Conservation (phyloP, 2,113 vertebrate genomes). For the Psittacula cyanocephala region DNA sequence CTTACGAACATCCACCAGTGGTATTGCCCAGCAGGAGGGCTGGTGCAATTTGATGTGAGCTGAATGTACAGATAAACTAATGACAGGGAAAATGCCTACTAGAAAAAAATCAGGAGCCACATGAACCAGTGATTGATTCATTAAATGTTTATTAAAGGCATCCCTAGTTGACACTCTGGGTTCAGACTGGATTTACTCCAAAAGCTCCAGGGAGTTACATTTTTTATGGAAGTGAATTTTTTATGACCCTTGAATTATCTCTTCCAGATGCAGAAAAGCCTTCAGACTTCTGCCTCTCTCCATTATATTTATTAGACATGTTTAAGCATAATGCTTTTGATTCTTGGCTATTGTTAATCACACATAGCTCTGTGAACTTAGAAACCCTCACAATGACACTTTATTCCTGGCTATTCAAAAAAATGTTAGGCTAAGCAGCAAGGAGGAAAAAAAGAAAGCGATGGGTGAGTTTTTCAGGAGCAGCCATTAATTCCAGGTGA, state of each 20-base stretch:
- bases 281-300: background rate
- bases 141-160: background rate
- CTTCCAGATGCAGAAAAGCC: background rate
- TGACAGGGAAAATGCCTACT: background rate
- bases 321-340: background rate
- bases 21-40: background rate
- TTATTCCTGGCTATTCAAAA: background rate
- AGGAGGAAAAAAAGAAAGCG: background rate
- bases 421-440: background rate
- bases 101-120: background rate
- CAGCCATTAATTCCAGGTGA: background rate
- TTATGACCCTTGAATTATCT: background rate
- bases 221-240: background rate
- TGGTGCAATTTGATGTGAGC: background rate
- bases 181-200: background rate
- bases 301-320: background rate
- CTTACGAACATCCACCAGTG: accelerated
- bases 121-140: background rate
- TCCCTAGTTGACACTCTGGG: background rate
- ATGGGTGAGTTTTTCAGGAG: background rate
- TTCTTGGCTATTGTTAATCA: background rate
- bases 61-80: background rate
- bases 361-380: background rate
- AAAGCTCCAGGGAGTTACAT: background rate
- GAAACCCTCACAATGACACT: background rate